Percentiles rank a stretch among this genome's conserved stretches.
Conservation (phyloP, 1,140 invertebrate genomes). For the Mizuhopecten yessoensis region DNA sequence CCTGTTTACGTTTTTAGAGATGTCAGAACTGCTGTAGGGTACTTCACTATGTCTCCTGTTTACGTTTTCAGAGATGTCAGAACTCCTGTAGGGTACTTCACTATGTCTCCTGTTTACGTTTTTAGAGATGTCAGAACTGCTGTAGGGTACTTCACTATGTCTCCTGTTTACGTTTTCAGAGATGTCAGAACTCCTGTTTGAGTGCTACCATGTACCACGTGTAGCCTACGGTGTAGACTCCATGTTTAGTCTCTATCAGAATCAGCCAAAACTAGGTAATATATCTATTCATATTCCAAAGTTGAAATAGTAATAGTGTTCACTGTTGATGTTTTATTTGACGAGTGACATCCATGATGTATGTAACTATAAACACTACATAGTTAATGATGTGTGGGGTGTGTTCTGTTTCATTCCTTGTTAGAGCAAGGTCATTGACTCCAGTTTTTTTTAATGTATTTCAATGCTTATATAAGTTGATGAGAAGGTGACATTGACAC, state of each 20-base stretch:
- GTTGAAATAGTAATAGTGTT: no score
- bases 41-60: no score
- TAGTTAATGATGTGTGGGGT: neutral
- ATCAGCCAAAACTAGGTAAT: conserved; percentile 85
- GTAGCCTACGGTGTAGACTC: conserved; percentile 94
- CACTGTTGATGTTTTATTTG: no score
- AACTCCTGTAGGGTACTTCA: no score
- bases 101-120: no score
- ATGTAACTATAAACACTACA: no score
- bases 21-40: no score
- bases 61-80: no score
- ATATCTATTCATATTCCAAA: conserved; percentile 22
- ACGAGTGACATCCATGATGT: no score
- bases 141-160: no score
- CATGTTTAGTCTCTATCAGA: conserved; percentile 91
- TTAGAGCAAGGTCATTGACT: neutral
- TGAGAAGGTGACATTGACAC: neutral
- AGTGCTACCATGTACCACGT: conserved; percentile 94
- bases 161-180: conserved; percentile 87
- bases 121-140: no score
- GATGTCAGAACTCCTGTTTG: conserved; percentile 97
- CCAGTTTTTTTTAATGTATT: neutral
- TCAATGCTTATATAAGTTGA: neutral
- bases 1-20: no score
- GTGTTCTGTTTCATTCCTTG: neutral